Evolutionary conservation across 2,113 vertebrate genomes (phyloP).

Genomic region (Gorilla gorilla): DNA sequence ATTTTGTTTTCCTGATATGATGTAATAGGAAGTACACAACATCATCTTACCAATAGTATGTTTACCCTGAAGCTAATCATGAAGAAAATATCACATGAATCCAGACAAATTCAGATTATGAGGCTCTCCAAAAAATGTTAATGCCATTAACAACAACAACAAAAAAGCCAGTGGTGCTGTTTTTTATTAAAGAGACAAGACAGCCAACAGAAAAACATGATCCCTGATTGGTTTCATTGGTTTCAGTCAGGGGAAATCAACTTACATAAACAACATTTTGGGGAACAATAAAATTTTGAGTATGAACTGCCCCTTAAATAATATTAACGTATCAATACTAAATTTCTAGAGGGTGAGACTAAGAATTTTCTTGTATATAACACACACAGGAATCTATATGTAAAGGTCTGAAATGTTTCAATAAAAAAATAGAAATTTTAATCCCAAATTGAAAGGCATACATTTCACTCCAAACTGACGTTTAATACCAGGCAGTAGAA

Average conservation of each 20-base stretch:
- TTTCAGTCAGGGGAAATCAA: background rate
- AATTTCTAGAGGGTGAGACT: background rate
- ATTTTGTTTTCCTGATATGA: background rate
- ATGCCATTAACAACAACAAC: background rate
- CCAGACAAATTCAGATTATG: background rate
- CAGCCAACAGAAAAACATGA: slow-evolving; percentile 18
- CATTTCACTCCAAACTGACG: background rate
- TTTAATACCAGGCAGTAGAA: background rate
- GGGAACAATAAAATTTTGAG: background rate
- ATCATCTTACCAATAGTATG: background rate
- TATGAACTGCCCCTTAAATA: background rate
- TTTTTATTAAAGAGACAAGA: slow-evolving; percentile 24
- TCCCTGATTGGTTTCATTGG: background rate
- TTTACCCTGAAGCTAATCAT: background rate
- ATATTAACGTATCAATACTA: background rate
- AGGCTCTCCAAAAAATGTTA: background rate
- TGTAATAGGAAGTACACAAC: background rate
- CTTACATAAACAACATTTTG: background rate
- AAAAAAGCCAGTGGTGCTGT: background rate
- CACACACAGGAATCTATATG: background rate
- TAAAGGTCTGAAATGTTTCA: background rate
- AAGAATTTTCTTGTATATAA: background rate
- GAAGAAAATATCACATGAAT: slow-evolving; percentile 31
- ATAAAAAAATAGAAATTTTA: background rate
- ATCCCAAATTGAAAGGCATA: slow-evolving; percentile 17